Evolutionary conservation across 1,140 invertebrate genomes (phyloP).

Genomic region (Lamellibrachia luymesi): DNA sequence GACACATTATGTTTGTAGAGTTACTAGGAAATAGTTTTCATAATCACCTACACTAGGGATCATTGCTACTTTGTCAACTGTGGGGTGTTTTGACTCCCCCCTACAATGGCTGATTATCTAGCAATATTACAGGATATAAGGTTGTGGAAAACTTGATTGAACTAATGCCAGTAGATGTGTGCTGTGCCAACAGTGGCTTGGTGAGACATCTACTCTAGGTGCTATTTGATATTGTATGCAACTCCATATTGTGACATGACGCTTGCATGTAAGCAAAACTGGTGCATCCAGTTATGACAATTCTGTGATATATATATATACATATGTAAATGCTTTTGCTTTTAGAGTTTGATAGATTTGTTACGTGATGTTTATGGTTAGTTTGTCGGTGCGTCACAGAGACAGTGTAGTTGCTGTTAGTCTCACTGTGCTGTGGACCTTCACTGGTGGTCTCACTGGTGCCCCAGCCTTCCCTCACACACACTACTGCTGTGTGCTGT

Average conservation of each 20-base stretch:
- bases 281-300: neutral
- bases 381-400: neutral
- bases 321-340: neutral
- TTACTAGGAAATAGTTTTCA: neutral
- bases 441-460: no score
- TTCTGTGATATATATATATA: neutral
- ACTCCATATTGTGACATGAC: neutral
- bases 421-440: neutral
- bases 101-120: neutral
- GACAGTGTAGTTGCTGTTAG: neutral
- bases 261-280: neutral
- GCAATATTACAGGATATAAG: no score
- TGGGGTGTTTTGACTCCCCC: neutral
- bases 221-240: neutral
- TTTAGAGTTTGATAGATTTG: neutral
- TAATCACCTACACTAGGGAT: neutral
- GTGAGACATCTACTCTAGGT: no score
- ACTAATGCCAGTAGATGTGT: no score
- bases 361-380: neutral
- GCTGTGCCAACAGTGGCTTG: no score
- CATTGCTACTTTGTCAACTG: neutral
- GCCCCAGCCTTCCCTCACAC: no score
- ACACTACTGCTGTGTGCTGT: no score
- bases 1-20: neutral
- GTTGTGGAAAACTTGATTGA: no score